A percentile compares a stretch with the other conserved stretches of the same genome.
phyloP scores from a whole-genome alignment of 2,888 invertebrate species.

The Diloba caeruleocephala region DNA sequence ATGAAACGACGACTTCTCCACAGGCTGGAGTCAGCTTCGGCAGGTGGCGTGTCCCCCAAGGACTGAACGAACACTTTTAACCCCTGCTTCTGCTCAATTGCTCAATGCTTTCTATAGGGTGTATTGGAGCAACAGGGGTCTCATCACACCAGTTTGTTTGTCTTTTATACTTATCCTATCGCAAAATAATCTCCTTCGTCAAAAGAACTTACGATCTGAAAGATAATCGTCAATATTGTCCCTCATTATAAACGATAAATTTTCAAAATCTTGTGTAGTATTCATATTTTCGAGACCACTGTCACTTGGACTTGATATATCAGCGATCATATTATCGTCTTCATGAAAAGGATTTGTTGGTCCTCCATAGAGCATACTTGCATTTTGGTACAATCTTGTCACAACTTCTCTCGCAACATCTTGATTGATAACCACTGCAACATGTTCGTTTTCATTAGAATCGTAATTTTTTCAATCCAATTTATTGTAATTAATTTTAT shows the following conservation, averaged over 20 bases:
- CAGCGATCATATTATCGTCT: not conserved
- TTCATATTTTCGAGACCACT: conserved; percentile 5
- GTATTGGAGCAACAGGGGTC: too few species aligned
- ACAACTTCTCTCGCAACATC: conserved; percentile 25
- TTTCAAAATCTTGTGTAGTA: conserved; percentile 28
- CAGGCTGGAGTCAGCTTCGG: too few species aligned
- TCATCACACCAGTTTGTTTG: not conserved
- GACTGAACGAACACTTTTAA: too few species aligned
- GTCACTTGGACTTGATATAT: conserved; percentile 5
- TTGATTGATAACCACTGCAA: conserved; percentile 40
- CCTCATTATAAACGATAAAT: conserved; percentile 32
- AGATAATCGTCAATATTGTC: conserved; percentile 68
- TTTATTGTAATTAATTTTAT: conserved; percentile 4
- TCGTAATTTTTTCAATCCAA: conserved; percentile 6
- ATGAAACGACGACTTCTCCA: too few species aligned
- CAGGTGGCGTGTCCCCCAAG: too few species aligned
- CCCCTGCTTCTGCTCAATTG: too few species aligned
- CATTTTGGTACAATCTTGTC: conserved; percentile 26
- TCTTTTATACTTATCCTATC: not conserved
- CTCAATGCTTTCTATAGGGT: too few species aligned
- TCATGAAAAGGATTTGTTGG: conserved; percentile 16
- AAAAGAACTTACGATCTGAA: conserved; percentile 75
- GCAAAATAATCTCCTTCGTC: not conserved
- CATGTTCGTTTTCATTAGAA: conserved; percentile 16
- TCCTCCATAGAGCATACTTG: conserved; percentile 19